Evolutionary conservation across 2,888 invertebrate species (phyloP).

Genomic region (Monoplex corrugatus): DNA sequence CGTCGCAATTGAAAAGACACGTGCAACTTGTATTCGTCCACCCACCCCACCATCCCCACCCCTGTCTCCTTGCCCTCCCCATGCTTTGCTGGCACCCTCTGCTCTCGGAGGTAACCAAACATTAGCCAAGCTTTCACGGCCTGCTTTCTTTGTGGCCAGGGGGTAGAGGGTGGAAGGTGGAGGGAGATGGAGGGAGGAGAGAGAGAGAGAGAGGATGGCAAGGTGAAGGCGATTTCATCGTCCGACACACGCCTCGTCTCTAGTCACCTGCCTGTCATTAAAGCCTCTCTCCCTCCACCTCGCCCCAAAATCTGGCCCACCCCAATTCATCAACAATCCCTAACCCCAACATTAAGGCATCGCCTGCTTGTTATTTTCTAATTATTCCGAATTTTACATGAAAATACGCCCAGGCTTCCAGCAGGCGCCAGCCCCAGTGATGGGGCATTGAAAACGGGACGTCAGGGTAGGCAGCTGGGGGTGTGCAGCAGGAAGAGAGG

Average conservation of each 20-base stretch:
- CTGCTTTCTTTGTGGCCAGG: slow-evolving; percentile 10
- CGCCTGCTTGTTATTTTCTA: slow-evolving; percentile 48
- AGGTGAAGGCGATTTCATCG: slow-evolving; percentile 23
- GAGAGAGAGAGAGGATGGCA: no score
- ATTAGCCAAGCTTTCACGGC: slow-evolving; percentile 33
- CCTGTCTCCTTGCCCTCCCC: neutral
- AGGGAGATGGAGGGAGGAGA: no score
- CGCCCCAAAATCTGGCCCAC: neutral
- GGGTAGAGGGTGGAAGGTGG: neutral
- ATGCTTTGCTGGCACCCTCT: neutral
- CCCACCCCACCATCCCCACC: no score
- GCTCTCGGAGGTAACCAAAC: slow-evolving; percentile 23
- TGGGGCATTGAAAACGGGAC: slow-evolving; percentile 38
- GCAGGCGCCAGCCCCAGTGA: neutral
- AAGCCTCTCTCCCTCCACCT: slow-evolving; percentile 17
- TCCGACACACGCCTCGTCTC: slow-evolving; percentile 36
- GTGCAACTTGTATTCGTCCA: slow-evolving; percentile 17
- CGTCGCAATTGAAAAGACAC: no score
- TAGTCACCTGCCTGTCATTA: slow-evolving; percentile 45
- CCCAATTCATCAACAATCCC: slow-evolving; percentile 41
- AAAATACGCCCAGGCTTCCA: slow-evolving; percentile 28
- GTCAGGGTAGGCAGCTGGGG: slow-evolving; percentile 31
- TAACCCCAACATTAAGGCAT: slow-evolving; percentile 42
- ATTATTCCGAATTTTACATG: slow-evolving; percentile 51
- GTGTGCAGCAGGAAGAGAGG: neutral